Evolutionary conservation across 2,113 vertebrate genomes (phyloP), one percentile per base, ranked within the genome.

Genomic region (Sus scrofa): DNA sequence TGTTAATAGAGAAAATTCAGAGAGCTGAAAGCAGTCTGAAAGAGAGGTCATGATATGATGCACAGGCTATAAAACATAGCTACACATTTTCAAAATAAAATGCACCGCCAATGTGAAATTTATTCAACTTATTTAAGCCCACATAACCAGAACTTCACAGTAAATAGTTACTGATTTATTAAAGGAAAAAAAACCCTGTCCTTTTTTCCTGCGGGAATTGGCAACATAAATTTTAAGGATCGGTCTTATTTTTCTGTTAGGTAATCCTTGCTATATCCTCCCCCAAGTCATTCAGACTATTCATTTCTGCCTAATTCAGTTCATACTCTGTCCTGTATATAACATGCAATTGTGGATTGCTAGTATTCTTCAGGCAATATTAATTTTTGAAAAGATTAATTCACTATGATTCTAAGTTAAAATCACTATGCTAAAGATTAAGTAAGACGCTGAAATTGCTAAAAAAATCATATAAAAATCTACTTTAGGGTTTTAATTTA

Each of bases 371-470:
- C 26, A 93, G 62, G 22, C 32, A 91, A 90, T 54, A 92, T 83
- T 95, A 62, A 83, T 87, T 96, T 97, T 96, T 91, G 37, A 60
- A 34, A 84, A 95, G n/a, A 91, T 86, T 18, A 19, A 83, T 91
- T 95, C 44, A 87, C 60, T 94, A 0, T 37, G 90, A 95, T 81
- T 96, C 39, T 8, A 20, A 79, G 95, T 92, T 96, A 52, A 97
- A 92, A 71, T 86, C 2, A 22, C 7, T 54, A 6, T 52, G 12
- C 62, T n/a, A 75, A 54, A 10, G 27, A 83, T 67, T 58, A 94
- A 93, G 5, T 71, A 96, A 13, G 86, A 94, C 92, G 39, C 50
- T 67, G 30, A 5, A 95, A 82, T 54, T 84, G 39, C 90, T 92
- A 95, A 95, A 71, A 62, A 22, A 60, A 68, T 60, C 26, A 44